These are phyloP conservation scores for Sphecodes monilicornis DNA, from an alignment of 2,888 invertebrate species.

Conservation along the genomic window DNA sequence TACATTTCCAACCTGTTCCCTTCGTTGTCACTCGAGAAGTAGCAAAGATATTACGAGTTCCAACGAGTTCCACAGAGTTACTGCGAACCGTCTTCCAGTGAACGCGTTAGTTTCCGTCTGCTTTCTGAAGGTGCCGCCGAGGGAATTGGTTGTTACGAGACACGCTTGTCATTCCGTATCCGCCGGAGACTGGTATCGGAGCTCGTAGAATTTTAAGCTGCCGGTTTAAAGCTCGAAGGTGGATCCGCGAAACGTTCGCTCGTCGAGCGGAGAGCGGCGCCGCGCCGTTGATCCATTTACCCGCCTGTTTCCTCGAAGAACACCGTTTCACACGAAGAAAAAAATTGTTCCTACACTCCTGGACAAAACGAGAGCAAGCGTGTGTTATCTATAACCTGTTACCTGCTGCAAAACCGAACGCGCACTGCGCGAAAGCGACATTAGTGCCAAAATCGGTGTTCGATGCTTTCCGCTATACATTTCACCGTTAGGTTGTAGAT, in stretches of 20 bases:
- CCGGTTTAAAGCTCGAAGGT: conserved; percentile 4
- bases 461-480: not conserved
- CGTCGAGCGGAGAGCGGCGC: no score
- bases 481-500: not conserved
- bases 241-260: conserved; percentile 3
- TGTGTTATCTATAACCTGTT: not conserved
- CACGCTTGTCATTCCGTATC: conserved; percentile 61
- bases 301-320: not conserved
- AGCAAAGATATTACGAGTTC: conserved; percentile 74
- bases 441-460: not conserved
- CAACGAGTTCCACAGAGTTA: conserved; percentile 74
- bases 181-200: conserved; percentile 37
- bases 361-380: not conserved
- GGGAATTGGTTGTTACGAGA: conserved; percentile 70
- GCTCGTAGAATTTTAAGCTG: conserved; percentile 46
- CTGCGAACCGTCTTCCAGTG: conserved; percentile 56
- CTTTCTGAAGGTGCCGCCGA: conserved; percentile 59
- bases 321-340: not conserved
- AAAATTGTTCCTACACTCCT: not conserved
- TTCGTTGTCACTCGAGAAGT: conserved; percentile 67
- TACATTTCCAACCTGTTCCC: conserved; percentile 53
- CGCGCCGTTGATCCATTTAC: conserved; percentile 17
- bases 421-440: no score
- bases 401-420: not conserved
- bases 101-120: conserved; percentile 63